Conservation (phyloP, 2,113 vertebrate genomes). For the Perca schrenkii region DNA sequence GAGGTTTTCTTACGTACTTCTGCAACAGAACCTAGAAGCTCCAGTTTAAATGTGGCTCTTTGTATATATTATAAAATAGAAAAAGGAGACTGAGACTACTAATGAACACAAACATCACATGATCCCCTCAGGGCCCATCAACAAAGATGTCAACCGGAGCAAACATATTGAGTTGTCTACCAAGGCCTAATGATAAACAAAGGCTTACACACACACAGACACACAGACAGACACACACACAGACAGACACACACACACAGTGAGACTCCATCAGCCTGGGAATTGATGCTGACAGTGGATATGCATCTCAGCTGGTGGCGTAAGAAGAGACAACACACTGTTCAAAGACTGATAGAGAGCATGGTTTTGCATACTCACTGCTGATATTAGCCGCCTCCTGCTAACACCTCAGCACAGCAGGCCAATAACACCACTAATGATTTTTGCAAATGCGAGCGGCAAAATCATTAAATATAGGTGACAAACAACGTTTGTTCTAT, state of each 20-base stretch:
- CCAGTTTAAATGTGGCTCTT: background rate
- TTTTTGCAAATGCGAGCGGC: constrained; percentile 73
- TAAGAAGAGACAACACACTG: constrained; percentile 58
- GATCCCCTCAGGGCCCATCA: constrained; percentile 51
- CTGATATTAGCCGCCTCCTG: constrained; percentile 58
- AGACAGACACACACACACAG: background rate
- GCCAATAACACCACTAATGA: constrained; percentile 72
- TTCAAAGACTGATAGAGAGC: constrained; percentile 71
- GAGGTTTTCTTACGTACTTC: background rate
- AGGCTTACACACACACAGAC: constrained; percentile 26
- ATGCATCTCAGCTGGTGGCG: constrained; percentile 67
- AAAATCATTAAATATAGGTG: constrained; percentile 70
- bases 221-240: constrained; percentile 24
- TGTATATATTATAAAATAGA: background rate
- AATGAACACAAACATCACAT: constrained; percentile 36
- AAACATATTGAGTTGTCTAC: constrained; percentile 60
- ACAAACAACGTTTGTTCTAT: constrained; percentile 56
- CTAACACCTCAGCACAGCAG: constrained; percentile 62
- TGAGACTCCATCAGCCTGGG: constrained; percentile 41
- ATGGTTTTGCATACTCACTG: constrained; percentile 68
- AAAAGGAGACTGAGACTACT: constrained; percentile 1
- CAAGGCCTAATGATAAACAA: constrained; percentile 60
- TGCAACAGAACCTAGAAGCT: background rate
- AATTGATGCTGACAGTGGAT: constrained; percentile 59
- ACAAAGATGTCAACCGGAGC: constrained; percentile 53